Evolutionary conservation across 1,140 invertebrate genomes (phyloP).

Genomic region (Tetraneura akinire): DNA sequence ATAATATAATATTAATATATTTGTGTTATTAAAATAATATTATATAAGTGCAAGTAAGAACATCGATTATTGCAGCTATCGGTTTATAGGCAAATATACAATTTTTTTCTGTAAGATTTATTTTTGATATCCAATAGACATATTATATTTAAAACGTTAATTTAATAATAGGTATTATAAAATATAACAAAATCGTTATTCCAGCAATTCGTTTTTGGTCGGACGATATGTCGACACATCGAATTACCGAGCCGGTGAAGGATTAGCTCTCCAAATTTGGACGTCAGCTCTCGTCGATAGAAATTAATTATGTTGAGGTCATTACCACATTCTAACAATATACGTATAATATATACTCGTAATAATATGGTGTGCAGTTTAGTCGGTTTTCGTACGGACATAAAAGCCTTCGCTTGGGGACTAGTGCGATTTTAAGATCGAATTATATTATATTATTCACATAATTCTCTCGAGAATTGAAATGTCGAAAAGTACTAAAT

Average conservation of each 20-base stretch:
- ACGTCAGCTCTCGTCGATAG: constrained; percentile 12
- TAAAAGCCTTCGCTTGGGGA: neutral
- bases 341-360: no score
- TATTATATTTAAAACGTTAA: no score
- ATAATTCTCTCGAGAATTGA: neutral
- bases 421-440: neutral
- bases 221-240: neutral
- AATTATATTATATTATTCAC: constrained; percentile 29
- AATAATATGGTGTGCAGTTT: neutral
- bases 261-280: constrained; percentile 26
- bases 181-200: constrained; percentile 35
- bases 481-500: no score
- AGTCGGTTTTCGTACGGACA: neutral
- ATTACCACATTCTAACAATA: neutral
- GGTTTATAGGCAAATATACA: no score
- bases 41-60: no score
- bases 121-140: no score
- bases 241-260: constrained; percentile 32
- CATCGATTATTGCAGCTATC: no score
- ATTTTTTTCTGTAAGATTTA: no score
- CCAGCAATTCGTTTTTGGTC: neutral
- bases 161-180: no score
- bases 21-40: no score
- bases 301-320: constrained; percentile 41
- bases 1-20: no score